Evolutionary conservation across 2,113 vertebrate genomes (phyloP).

Genomic region (Seriola dumerili): DNA sequence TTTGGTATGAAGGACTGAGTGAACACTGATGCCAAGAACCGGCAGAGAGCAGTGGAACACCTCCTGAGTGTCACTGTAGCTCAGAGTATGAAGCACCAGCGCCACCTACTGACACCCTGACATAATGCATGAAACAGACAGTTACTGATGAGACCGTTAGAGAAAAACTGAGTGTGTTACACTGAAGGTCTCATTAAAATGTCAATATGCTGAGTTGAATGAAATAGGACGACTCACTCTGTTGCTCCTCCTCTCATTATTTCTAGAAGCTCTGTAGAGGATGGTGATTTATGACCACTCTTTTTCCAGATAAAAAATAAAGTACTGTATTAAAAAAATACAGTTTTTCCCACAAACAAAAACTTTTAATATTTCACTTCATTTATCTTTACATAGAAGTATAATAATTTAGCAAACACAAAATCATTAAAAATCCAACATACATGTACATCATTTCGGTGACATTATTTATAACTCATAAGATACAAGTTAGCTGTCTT

Average conservation of each 20-base stretch:
- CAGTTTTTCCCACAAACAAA: not conserved
- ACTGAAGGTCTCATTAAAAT: not conserved
- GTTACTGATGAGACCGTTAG: not conserved
- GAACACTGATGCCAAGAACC: constrained; percentile 4
- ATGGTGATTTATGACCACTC: not conserved
- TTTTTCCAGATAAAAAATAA: not conserved
- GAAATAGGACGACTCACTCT: not conserved
- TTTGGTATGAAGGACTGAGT: constrained; percentile 44
- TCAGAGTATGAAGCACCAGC: constrained; percentile 22
- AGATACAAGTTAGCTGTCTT: constrained; percentile 11
- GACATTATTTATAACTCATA: constrained; percentile 20
- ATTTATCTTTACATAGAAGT: constrained; percentile 47
- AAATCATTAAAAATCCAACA: constrained; percentile 43
- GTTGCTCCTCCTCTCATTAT: too few species aligned
- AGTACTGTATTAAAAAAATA: not conserved
- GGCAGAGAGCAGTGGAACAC: not conserved
- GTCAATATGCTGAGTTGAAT: not conserved
- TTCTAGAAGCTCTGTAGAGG: too few species aligned
- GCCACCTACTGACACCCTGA: constrained; percentile 31
- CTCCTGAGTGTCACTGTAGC: not conserved
- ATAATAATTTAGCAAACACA: constrained; percentile 67
- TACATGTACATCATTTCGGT: constrained; percentile 2
- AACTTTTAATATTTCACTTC: constrained; percentile 45
- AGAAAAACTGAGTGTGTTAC: too few species aligned
- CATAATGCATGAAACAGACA: not conserved